A percentile compares a stretch with the other conserved stretches of the same genome.
These are phyloP conservation scores for Columbina picui DNA, from an alignment of 2,113 vertebrate species.

Conservation along the genomic window DNA sequence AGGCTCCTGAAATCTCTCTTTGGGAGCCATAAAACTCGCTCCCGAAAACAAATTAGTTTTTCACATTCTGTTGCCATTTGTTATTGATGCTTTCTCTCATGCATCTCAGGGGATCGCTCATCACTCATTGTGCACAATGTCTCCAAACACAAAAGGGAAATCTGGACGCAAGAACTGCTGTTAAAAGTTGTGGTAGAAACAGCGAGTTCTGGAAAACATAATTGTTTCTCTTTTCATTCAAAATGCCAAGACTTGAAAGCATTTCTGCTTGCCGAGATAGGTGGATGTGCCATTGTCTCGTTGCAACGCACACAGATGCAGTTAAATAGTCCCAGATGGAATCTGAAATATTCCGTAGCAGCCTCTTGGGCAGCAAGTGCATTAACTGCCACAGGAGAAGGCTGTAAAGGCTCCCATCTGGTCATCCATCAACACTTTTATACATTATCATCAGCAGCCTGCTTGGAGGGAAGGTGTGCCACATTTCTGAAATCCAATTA, in stretches of 20 bases:
- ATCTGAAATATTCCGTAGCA: constrained; percentile 66
- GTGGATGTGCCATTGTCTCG: constrained; percentile 55
- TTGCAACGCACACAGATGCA: constrained; percentile 57
- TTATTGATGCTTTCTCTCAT: background rate
- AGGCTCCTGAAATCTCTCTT: background rate
- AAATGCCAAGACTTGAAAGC: constrained; percentile 52
- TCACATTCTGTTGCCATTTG: constrained; percentile 11
- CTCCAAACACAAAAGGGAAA: constrained; percentile 54
- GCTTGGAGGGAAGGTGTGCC: constrained; percentile 71
- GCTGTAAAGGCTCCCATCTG: constrained; percentile 71
- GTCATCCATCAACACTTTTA: constrained; percentile 71
- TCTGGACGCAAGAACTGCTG: background rate
- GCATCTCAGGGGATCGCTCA: background rate
- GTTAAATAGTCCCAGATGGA: constrained; percentile 70
- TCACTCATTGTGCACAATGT: background rate
- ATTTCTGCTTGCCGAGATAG: constrained; percentile 35
- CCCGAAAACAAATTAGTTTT: background rate
- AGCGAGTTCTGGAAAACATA: constrained; percentile 29
- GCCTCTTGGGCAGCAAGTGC: constrained; percentile 67
- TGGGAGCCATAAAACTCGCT: background rate
- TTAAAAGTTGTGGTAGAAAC: constrained; percentile 43
- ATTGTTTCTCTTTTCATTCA: constrained; percentile 31
- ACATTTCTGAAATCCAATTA: constrained; percentile 72
- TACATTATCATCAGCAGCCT: constrained; percentile 69
- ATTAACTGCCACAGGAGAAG: constrained; percentile 67